Base-by-base conservation (phyloP, 2,113 vertebrate species). In the Microcebus jonahi region DNA sequence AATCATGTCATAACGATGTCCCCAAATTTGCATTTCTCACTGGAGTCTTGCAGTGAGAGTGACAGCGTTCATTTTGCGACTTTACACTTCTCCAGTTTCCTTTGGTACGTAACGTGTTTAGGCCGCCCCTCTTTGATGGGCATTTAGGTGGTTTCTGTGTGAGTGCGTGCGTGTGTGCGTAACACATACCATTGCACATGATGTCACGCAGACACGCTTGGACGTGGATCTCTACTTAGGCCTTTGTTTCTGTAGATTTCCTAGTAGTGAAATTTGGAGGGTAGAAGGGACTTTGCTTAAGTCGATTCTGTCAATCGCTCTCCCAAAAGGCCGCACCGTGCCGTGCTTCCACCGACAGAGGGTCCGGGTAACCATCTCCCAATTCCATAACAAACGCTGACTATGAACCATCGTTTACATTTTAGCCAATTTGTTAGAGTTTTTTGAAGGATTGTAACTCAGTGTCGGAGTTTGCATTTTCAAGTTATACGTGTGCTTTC, bases 81-180 rank as follows among this genome's bases (percentile, higher is more conserved):
- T 23, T 23, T 45, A 20, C 9, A 3, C n/a, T 45, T 57, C 14
- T 6, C 59, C 57, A 11, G 13, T 50, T 36, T 36, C 75, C 42
- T n/a, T 0, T 57, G 36, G 61, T 50, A 3, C 61, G 3, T 34
- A 14, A 29, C 3, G 25, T 67, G 20, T 45, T 13, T 42, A 14
- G 21, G 29, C 29, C 59, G 13, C n/a, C 6, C 8, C 27, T 27
- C 34, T 31, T 0, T 3, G 45, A 17, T 34, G 13, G 90, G 8
- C 25, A 5, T 39, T 31, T 36, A 15, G 57, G 57, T 53, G 7
- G 57, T 85, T 67, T 75, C 13, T 17, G 9, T 71, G 68, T 13
- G 11, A 7, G 17, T 8, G 11, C 11, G 17, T 13, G 2, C 15
- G 34, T 17, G 5, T 9, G 34, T 2, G 1, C 13, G 59, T 29